Evolutionary conservation across 2,113 vertebrate species (phyloP), one percentile per base, ranked within the genome.

Genomic region (Pogonocichla stellata): DNA sequence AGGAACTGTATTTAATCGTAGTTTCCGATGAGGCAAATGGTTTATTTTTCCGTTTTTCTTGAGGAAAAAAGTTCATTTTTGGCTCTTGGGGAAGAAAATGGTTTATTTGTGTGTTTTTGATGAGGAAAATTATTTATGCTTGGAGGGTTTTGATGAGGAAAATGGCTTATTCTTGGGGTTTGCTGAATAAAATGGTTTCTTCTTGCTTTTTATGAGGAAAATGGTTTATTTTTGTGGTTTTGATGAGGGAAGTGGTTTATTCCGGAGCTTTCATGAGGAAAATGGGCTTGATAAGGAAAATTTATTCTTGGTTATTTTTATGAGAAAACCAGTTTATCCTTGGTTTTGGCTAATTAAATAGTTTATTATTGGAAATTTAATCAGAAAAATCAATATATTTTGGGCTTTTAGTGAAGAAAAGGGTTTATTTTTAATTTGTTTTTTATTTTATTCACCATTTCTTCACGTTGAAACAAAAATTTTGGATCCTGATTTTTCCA

Each of bases 361-460:
- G 23, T 19, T 45, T 61, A 8, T 53, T 86, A 25, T n/a, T 7
- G 14, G 33, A 15, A 19, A 45, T 70, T 78, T 45, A 1, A 45
- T n/a, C 18, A 53, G 47, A 13, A 70, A 61, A 61, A 54, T 19
- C 10, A 28, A 8, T 19, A 23, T 9, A 10, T 43, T 60, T 60
- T 1, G 22, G 33, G 12, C 12, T 69, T 78, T 53, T 45, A 19
- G 38, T 38, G 19, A 61, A 28, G 38, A 12, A 38, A 60, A 45
- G 5, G 1, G 3, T 29, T 48, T 16, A 0, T 29, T 75, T 74
- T 28, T 1, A 4, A 4, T 6, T 9, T 38, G 38, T n/a, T 6
- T n/a, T 40, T 6, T 86, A 28, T 51, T 33, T 56, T 5, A 19
- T 47, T n/a, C n/a, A 29, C n/a, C 2, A 3, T 38, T 70, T n/a